phyloP scores from a whole-genome alignment of 2,113 vertebrate species.

The Empidonax traillii region DNA sequence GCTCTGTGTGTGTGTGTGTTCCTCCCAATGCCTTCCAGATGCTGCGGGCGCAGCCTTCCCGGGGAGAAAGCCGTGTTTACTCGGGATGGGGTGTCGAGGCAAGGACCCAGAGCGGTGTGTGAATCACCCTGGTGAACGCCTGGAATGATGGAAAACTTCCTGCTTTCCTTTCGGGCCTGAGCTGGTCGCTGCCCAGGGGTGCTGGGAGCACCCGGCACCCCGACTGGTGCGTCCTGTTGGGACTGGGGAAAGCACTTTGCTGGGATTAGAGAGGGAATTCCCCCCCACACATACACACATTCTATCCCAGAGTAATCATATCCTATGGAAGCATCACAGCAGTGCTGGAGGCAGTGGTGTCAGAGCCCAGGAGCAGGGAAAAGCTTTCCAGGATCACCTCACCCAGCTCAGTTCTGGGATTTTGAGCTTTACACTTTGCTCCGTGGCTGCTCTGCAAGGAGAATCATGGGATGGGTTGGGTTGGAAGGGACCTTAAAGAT shows the following conservation, averaged over 20 bases:
- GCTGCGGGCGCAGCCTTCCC: background rate
- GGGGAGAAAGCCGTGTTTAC: background rate
- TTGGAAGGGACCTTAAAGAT: background rate
- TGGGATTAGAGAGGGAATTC: background rate
- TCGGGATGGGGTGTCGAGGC: background rate
- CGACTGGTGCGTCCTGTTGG: fast-evolving
- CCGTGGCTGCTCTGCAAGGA: background rate
- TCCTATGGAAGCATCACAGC: fast-evolving
- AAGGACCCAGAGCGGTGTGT: background rate
- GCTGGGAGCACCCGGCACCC: background rate
- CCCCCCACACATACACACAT: no score
- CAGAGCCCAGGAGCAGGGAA: background rate
- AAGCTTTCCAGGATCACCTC: background rate
- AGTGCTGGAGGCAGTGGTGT: fast-evolving
- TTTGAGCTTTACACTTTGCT: background rate
- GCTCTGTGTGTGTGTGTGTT: slow-evolving; percentile 36
- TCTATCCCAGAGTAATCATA: background rate
- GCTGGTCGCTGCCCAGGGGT: background rate
- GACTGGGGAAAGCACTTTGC: background rate
- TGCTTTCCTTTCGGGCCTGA: fast-evolving
- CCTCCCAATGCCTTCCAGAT: slow-evolving; percentile 65
- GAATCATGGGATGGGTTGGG: background rate
- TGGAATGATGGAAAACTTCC: background rate
- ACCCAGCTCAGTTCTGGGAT: background rate
- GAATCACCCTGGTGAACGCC: background rate